A percentile compares a stretch with the other conserved stretches of the same genome.
These are phyloP conservation scores for Lingula anatina DNA, from an alignment of 2,888 invertebrate genomes.

Conservation along the genomic window DNA sequence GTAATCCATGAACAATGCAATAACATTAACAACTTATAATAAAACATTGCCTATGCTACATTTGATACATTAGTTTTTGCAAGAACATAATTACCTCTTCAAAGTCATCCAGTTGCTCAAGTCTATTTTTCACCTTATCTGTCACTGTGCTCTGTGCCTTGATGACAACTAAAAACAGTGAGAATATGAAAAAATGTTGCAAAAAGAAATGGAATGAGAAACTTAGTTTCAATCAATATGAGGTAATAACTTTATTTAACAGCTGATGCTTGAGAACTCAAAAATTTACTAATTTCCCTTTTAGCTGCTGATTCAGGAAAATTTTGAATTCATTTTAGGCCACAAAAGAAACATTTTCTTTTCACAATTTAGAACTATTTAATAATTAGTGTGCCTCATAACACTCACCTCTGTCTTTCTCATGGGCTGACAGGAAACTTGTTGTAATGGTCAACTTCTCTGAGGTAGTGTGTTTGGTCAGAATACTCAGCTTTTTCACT, in stretches of 20 bases:
- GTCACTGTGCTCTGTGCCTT: conserved; percentile 72
- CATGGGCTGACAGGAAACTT: conserved; percentile 63
- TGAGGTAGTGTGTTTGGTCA: conserved; percentile 86
- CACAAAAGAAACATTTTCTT: too few species aligned
- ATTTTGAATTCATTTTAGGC: too few species aligned
- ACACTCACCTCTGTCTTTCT: conserved; percentile 38
- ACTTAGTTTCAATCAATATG: not conserved
- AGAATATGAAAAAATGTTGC: conserved; percentile 14
- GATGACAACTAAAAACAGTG: conserved; percentile 68
- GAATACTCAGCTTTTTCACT: conserved; percentile 68
- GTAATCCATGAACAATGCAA: too few species aligned
- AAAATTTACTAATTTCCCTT: too few species aligned
- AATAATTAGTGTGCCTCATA: too few species aligned
- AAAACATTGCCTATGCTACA: too few species aligned
- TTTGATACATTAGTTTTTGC: too few species aligned
- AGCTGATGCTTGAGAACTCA: too few species aligned
- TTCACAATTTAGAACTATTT: too few species aligned
- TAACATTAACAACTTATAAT: too few species aligned
- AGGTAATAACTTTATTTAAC: too few species aligned
- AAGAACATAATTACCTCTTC: conserved; percentile 64
- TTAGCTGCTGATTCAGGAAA: too few species aligned
- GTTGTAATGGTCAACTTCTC: conserved; percentile 88
- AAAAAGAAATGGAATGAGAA: not conserved
- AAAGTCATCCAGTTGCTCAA: conserved; percentile 92
- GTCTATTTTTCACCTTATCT: conserved; percentile 79